phyloP scores from a whole-genome alignment of 2,113 vertebrate species.

The Rhegmatorhina hoffmannsi region DNA sequence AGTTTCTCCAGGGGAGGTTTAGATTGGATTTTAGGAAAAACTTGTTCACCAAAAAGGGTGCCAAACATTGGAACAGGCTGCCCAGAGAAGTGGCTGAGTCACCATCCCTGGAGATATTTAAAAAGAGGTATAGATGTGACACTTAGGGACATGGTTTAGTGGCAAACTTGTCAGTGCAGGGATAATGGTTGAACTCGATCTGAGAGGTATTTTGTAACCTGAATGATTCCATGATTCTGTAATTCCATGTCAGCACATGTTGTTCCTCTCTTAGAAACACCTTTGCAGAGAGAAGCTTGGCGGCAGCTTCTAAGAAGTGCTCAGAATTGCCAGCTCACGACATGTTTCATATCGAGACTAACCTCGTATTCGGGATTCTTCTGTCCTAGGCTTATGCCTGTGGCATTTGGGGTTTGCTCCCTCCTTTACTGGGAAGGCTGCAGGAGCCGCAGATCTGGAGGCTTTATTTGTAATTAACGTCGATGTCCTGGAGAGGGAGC shows the following conservation, averaged over 20 bases:
- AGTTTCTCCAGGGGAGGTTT: neutral
- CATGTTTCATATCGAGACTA: neutral
- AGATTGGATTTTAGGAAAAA: neutral
- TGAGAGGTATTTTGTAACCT: neutral
- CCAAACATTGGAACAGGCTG: neutral
- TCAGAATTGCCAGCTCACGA: neutral
- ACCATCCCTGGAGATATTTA: neutral
- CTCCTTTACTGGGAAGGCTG: fast-evolving
- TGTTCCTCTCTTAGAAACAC: neutral
- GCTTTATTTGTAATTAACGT: neutral
- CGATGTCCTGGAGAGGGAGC: constrained; percentile 48
- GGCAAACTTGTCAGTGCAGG: neutral
- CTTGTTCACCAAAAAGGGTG: too few species aligned
- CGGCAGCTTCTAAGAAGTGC: neutral
- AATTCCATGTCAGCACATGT: neutral
- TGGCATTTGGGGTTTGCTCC: neutral
- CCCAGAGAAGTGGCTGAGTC: neutral
- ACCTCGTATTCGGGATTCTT: fast-evolving
- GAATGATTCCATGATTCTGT: neutral
- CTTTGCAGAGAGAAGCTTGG: neutral
- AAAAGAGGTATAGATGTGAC: neutral
- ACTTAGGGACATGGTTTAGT: neutral
- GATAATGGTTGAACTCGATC: neutral
- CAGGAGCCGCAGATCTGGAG: fast-evolving
- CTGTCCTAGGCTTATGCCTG: neutral